A percentile compares a stretch with the other conserved stretches of the same genome.
These are phyloP conservation scores for Tenualosa ilisha DNA, from an alignment of 2,797 vertebrate genomes.

Conservation along the genomic window DNA sequence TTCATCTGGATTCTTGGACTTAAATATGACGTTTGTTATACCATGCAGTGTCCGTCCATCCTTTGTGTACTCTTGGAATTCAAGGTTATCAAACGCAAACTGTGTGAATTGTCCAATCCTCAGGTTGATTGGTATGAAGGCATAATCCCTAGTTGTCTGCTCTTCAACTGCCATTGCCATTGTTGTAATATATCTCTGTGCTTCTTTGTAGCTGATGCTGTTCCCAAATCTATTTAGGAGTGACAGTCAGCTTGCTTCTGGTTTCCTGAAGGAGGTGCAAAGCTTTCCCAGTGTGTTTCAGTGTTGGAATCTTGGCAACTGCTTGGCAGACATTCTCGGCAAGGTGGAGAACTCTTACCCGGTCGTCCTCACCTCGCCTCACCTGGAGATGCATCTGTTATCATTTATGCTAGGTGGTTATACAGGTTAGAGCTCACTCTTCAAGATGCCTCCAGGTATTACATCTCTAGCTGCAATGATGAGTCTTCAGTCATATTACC, in stretches of 20 bases:
- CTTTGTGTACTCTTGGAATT: conserved; percentile 34
- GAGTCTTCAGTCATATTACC: conserved; percentile 28
- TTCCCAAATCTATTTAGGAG: conserved; percentile 22
- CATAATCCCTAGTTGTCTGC: neutral
- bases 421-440: conserved; percentile 21
- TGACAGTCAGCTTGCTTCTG: conserved; percentile 14
- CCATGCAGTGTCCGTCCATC: conserved; percentile 26
- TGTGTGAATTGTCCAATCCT: conserved; percentile 31
- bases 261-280: conserved; percentile 29
- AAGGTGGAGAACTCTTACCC: conserved; percentile 24
- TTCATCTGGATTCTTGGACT: conserved; percentile 29
- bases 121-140: neutral
- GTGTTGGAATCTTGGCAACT: conserved; percentile 19
- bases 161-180: conserved; percentile 7
- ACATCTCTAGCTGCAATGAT: neutral
- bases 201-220: conserved; percentile 16
- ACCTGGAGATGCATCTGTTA: conserved; percentile 31
- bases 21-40: conserved; percentile 28
- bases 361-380: conserved; percentile 1
- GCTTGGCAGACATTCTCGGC: neutral
- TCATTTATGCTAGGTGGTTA: neutral
- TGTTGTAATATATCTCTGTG: neutral
- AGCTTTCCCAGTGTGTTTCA: conserved; percentile 16
- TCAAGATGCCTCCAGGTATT: neutral
- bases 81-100: conserved; percentile 33